Conservation (phyloP, 2,797 vertebrate species). For the Nyctibius grandis region DNA sequence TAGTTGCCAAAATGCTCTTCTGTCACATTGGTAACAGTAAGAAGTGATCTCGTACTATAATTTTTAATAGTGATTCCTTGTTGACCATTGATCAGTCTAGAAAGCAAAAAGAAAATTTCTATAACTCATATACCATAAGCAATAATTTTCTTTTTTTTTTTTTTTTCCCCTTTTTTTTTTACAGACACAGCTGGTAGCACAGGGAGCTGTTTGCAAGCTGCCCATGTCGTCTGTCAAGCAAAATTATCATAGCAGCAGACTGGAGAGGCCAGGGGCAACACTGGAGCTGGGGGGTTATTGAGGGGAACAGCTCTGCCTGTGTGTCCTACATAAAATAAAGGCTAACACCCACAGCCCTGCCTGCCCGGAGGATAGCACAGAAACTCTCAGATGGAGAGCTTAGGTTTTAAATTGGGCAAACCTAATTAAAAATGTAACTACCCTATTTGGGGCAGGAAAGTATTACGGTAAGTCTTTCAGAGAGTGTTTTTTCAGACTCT, state of each 20-base stretch:
- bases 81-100: constrained; percentile 90
- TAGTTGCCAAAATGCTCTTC: constrained; percentile 99
- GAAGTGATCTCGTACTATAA: constrained; percentile 94
- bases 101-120: constrained; percentile 65
- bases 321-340: background rate
- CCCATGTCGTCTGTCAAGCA: background rate
- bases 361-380: background rate
- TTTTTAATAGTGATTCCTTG: constrained; percentile 96
- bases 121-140: constrained; percentile 35
- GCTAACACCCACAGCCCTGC: background rate
- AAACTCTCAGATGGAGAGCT: background rate
- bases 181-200: background rate
- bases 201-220: background rate
- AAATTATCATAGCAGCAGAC: background rate
- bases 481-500: background rate
- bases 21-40: constrained; percentile 97
- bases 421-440: background rate
- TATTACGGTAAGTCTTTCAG: accelerated
- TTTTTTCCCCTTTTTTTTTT: background rate
- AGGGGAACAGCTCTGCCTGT: background rate
- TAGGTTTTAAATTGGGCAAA: background rate
- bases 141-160: background rate
- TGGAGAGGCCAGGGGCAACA: background rate
- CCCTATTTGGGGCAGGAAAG: background rate
- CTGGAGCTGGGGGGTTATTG: background rate